phyloP scores from a whole-genome alignment of 2,113 vertebrate genomes.

The Poeciliopsis occidentalis region DNA sequence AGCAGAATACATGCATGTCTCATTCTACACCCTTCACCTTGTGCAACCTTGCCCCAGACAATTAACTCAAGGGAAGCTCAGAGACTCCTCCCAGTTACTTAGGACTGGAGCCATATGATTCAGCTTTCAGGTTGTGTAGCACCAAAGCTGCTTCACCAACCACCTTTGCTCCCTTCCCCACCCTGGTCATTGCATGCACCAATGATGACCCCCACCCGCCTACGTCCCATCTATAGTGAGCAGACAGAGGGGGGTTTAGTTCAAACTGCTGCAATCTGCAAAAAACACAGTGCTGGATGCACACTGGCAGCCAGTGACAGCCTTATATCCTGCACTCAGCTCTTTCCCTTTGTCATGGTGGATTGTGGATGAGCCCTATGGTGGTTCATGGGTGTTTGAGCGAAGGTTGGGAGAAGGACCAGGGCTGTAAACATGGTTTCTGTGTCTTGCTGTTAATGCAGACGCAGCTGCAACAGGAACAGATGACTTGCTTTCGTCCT shows the following conservation, averaged over 20 bases:
- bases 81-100: conserved; percentile 7
- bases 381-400: conserved; percentile 48
- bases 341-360: conserved; percentile 79
- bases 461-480: conserved; percentile 13
- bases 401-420: conserved; percentile 38
- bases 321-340: conserved; percentile 76
- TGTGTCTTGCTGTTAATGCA: conserved; percentile 31
- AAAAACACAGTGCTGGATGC: conserved; percentile 74
- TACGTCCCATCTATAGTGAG: conserved; percentile 68
- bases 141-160: conserved; percentile 43
- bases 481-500: conserved; percentile 9
- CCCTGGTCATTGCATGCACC: conserved; percentile 39
- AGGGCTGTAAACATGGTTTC: conserved; percentile 62
- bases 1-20: background rate
- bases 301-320: conserved; percentile 66
- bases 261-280: conserved; percentile 81
- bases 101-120: conserved; percentile 51
- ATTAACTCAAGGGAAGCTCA: background rate
- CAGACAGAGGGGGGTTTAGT: conserved; percentile 76
- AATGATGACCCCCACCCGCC: conserved; percentile 51
- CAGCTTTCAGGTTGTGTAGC: conserved; percentile 51
- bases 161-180: conserved; percentile 32
- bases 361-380: conserved; percentile 71
- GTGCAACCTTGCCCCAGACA: background rate
- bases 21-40: background rate